Conservation (phyloP, 2,888 invertebrate genomes). For the Drosophila neotestacea region DNA sequence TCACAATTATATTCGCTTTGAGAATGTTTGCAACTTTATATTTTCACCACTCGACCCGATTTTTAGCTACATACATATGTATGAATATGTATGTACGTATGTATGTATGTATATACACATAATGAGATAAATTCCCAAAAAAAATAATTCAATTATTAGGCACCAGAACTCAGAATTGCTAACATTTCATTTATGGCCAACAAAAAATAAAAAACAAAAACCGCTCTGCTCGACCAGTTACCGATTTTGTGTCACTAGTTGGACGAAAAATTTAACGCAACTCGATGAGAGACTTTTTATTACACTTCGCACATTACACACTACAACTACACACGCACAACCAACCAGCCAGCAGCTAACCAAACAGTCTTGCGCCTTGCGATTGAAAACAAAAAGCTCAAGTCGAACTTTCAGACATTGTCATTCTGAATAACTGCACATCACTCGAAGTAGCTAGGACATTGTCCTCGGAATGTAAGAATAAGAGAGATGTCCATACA, state of each 20-base stretch:
- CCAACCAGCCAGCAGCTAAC: conserved; percentile 29
- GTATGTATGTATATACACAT: neutral
- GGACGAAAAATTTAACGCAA: conserved; percentile 84
- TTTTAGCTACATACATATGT: conserved; percentile 34
- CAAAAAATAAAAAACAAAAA: conserved; percentile 59
- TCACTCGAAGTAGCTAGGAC: neutral
- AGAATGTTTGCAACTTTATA: conserved; percentile 53
- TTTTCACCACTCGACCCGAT: conserved; percentile 78
- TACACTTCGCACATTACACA: conserved; percentile 66
- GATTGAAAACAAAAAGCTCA: conserved; percentile 48
- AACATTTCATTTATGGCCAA: conserved; percentile 9
- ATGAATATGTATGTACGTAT: too few relatives aligned
- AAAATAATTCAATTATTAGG: conserved; percentile 1
- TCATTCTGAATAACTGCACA: neutral
- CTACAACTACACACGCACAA: conserved; percentile 60
- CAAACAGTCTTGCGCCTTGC: conserved; percentile 62
- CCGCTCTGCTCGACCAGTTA: conserved; percentile 77
- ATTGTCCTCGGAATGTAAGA: neutral
- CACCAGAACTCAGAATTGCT: conserved; percentile 11
- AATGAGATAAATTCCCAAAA: conserved; percentile 10
- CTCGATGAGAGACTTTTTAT: conserved; percentile 73
- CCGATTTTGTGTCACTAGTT: conserved; percentile 84
- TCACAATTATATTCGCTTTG: conserved; percentile 45
- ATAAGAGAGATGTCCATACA: neutral
- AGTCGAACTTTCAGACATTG: conserved; percentile 32